Evolutionary conservation across 2,113 vertebrate genomes (phyloP), one percentile per base, ranked within the genome.

Genomic region (Silurus glanis): DNA sequence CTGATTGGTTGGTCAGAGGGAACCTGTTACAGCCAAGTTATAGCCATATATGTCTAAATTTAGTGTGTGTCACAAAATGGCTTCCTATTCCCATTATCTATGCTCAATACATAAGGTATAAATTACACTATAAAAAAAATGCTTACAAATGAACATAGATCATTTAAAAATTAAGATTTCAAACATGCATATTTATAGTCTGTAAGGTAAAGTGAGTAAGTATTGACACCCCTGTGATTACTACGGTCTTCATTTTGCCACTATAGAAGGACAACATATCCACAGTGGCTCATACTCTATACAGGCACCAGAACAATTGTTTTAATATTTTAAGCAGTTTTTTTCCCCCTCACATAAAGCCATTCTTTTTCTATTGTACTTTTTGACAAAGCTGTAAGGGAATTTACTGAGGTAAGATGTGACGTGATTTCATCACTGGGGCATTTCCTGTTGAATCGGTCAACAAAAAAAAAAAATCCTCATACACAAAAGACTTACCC

Each of bases 401-500:
- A 80, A 59, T 61, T 80, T 61, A 56, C 17, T 80, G 28, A 80
- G 45, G 56, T 61, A 45, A 80, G 21, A 10, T 80, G 4, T 21
- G 61, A 21, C 2, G 3, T 61, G 78, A 80, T 61, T 8, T 45
- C 19, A 80, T 80, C 56, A 6, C 5, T 61, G 28, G 37, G 56
- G 17, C 19, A 80, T 61, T 80, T 61, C 28, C 78, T 80, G 17
- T 55, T 82, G 49, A 82, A 82, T 67, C 72, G 16, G 0, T 45
- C 37, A 37, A 37, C 2, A 37, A 37, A 37, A 37, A 37, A 37
- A 37, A 37, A 37, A 37, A 37, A 37, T 2, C 37, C 37, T 37
- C 2, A 37, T 37, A 5, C 37, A 53, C 8, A 21, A 74, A 59
- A 62, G 9, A 83, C 90, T 91, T 96, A 99, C 98, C 98, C 98